A percentile compares a stretch with the other conserved stretches of the same genome.
phyloP scores from a whole-genome alignment of 1,140 invertebrate genomes.

The Parasteatoda tepidariorum region DNA sequence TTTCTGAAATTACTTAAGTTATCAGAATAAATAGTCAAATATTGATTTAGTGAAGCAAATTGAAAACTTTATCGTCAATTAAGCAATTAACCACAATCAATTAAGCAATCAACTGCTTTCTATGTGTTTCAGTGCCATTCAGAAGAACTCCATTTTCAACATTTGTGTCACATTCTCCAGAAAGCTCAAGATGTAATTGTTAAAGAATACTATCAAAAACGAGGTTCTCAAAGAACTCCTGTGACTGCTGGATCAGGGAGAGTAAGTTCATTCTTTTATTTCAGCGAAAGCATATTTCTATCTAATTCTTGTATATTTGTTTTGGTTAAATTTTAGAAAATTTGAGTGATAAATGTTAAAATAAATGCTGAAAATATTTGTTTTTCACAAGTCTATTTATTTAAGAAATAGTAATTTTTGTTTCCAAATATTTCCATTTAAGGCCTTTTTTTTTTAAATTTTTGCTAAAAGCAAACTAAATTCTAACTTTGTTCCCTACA shows the following conservation, averaged over 20 bases:
- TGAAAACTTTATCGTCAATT: too few relatives aligned
- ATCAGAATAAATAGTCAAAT: too few relatives aligned
- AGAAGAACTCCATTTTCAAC: slow-evolving; percentile 54
- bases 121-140: slow-evolving; percentile 41
- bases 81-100: too few relatives aligned
- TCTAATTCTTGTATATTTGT: not conserved
- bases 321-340: not conserved
- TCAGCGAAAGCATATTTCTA: not conserved
- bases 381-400: not conserved
- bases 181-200: slow-evolving; percentile 47
- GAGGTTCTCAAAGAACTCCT: slow-evolving; percentile 22
- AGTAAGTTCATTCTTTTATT: not conserved
- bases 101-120: too few relatives aligned
- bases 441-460: not conserved
- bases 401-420: not conserved
- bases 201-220: slow-evolving; percentile 52
- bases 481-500: too few relatives aligned
- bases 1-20: too few relatives aligned
- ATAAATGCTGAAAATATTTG: not conserved
- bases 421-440: not conserved
- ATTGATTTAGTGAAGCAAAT: too few relatives aligned
- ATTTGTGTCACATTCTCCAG: slow-evolving; percentile 43
- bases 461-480: too few relatives aligned
- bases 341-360: not conserved
- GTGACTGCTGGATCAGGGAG: slow-evolving; percentile 40